Conservation (phyloP, 1,140 invertebrate species). For the Colletes gigas region DNA sequence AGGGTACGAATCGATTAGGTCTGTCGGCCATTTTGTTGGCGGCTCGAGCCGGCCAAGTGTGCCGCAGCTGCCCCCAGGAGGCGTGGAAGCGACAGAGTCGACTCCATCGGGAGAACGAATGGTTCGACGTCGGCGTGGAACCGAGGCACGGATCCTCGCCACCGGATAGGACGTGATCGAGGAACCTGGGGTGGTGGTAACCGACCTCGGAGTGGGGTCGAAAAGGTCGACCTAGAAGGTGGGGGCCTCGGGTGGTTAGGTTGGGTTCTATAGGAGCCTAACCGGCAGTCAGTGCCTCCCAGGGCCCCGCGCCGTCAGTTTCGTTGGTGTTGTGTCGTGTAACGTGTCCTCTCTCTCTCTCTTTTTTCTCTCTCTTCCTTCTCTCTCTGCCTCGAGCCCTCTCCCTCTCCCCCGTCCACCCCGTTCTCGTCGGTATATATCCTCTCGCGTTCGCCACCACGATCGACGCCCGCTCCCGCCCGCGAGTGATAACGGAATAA, state of each 20-base stretch:
- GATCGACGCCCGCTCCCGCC: constrained; percentile 16
- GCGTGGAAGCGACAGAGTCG: constrained; percentile 70
- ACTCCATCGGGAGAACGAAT: constrained; percentile 58
- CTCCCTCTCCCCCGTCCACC: constrained; percentile 9
- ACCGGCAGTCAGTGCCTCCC: constrained; percentile 75
- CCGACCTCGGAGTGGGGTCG: constrained; percentile 16
- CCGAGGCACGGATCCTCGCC: constrained; percentile 42
- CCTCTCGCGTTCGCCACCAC: constrained; percentile 8
- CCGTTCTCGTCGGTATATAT: background rate
- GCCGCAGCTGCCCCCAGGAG: constrained; percentile 47
- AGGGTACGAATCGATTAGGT: constrained; percentile 74
- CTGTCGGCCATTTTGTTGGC: constrained; percentile 77
- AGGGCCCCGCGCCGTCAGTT: constrained; percentile 74
- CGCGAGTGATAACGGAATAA: constrained; percentile 46
- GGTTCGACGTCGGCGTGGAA: constrained; percentile 49
- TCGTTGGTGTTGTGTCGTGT: constrained; percentile 71
- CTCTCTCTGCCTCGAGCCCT: constrained; percentile 13
- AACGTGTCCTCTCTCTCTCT: constrained; percentile 41
- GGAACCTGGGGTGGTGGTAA: constrained; percentile 7
- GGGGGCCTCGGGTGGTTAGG: constrained; percentile 55
- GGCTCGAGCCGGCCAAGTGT: constrained; percentile 57
- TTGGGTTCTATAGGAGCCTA: constrained; percentile 65
- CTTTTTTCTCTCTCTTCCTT: constrained; percentile 29
- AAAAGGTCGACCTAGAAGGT: constrained; percentile 16
- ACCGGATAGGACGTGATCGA: constrained; percentile 50